Evolutionary conservation across 2,888 invertebrate genomes (phyloP).

Genomic region (Euplexia lucipara): DNA sequence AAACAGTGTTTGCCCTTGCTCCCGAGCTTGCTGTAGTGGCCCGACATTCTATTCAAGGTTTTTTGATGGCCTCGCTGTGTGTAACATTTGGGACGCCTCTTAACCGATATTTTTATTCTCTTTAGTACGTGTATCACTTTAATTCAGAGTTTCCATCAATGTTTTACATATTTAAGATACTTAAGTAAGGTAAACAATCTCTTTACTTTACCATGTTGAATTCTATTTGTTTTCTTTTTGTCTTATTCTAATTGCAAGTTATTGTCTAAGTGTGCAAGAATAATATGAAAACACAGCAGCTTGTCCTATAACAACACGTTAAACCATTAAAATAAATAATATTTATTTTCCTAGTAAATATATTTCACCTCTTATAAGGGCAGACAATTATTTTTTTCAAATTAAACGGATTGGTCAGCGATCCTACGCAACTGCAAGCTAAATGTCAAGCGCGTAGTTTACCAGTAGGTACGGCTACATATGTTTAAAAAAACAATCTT

Average conservation of each 20-base stretch:
- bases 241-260: neutral
- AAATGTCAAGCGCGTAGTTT: constrained; percentile 52
- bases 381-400: constrained; percentile 28
- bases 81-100: constrained; percentile 32
- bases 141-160: constrained; percentile 8
- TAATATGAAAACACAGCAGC: too few species aligned
- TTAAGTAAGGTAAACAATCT: constrained; percentile 20
- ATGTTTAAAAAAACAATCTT: constrained; percentile 29
- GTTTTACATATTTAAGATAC: constrained; percentile 20
- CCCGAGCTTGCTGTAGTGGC: constrained; percentile 50
- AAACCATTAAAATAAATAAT: constrained; percentile 2
- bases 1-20: neutral
- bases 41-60: constrained; percentile 61
- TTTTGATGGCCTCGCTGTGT: constrained; percentile 23
- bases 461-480: constrained; percentile 19
- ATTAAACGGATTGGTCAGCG: constrained; percentile 41
- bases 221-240: neutral
- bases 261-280: too few species aligned
- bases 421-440: constrained; percentile 13
- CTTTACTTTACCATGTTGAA: neutral
- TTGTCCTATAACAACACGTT: neutral
- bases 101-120: constrained; percentile 56
- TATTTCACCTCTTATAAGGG: neutral
- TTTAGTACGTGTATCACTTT: constrained; percentile 45
- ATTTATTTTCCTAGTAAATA: constrained; percentile 9